Evolutionary conservation across 1,140 invertebrate species (phyloP).

Genomic region (Cotesia typhae): DNA sequence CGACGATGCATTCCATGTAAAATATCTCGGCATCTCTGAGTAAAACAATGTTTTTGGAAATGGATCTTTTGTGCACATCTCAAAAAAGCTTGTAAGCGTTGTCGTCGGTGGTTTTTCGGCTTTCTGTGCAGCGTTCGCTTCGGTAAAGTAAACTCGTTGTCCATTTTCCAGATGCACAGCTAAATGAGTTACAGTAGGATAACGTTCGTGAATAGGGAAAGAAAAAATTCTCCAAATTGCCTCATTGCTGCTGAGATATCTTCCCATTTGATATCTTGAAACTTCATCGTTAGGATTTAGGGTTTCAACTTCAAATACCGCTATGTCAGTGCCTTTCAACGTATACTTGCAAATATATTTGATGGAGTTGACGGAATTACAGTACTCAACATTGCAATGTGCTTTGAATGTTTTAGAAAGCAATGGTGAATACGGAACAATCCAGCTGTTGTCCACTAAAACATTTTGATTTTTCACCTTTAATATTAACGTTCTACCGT

Average conservation of each 20-base stretch:
- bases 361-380: slow-evolving; percentile 43
- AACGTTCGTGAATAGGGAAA: slow-evolving; percentile 59
- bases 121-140: not conserved
- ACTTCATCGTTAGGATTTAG: slow-evolving; percentile 46
- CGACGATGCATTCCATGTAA: slow-evolving; percentile 38
- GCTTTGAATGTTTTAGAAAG: slow-evolving; percentile 63
- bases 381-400: slow-evolving; percentile 50
- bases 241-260: slow-evolving; percentile 54
- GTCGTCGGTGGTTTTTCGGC: slow-evolving; percentile 18
- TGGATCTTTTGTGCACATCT: not conserved
- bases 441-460: slow-evolving; percentile 63
- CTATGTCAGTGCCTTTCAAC: slow-evolving; percentile 48
- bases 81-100: slow-evolving; percentile 54
- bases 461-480: slow-evolving; percentile 12
- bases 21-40: not conserved
- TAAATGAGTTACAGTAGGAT: slow-evolving; percentile 59
- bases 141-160: slow-evolving; percentile 55
- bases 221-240: slow-evolving; percentile 61
- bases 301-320: slow-evolving; percentile 38
- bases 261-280: slow-evolving; percentile 51
- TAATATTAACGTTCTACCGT: slow-evolving; percentile 37
- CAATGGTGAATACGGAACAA: slow-evolving; percentile 67
- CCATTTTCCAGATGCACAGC: slow-evolving; percentile 60
- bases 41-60: not conserved
- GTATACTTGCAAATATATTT: slow-evolving; percentile 52